Evolutionary conservation across 2,113 vertebrate genomes (phyloP), one percentile per base, ranked within the genome.

Genomic region (Lichenostomus cassidix): DNA sequence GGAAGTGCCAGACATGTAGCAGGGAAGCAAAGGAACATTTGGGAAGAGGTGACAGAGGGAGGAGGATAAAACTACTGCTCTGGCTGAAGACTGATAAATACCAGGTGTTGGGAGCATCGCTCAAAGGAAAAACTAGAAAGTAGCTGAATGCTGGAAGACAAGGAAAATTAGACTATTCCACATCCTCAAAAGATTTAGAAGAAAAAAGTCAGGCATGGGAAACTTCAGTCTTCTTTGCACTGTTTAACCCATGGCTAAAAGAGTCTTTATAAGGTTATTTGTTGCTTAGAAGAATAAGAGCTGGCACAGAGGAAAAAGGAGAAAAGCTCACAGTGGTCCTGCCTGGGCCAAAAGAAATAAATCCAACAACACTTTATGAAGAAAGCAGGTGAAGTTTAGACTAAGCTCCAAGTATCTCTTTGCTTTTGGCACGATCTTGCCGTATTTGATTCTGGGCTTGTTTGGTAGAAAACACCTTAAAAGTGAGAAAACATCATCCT

Each of bases 161-260:
- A 77, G 44, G n/a, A 82, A 91, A 79, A 60, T 44, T 4, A 62
- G 9, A 39, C 4, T 50, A 27, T 62, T 77, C 20, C 29, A 24
- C 22, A 21, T 5, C 12, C 10, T n/a, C 3, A 35, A 4, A 8
- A 59, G 23, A 64, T 42, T 84, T 27, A 27, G 39, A 58, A 67
- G 42, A 64, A 41, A 10, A 59, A 56, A 75, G 19, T 29, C 27
- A 79, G 47, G 31, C 33, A 44, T 0, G 0, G 37, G 33, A 68
- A 89, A 64, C 8, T 59, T 94, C 24, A 64, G 11, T 60, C 18
- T 33, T 52, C 56, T 42, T 12, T 79, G 13, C 17, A 49, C 18
- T 37, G 16, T 70, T 83, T 52, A 80, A 89, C 16, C 19, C 19
- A 60, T 22, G 2, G 18, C 37, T 84, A 84, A 75, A 88, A 75